These are phyloP conservation scores for Rhopalosiphum padi DNA, from an alignment of 1,140 invertebrate species.

Conservation along the genomic window DNA sequence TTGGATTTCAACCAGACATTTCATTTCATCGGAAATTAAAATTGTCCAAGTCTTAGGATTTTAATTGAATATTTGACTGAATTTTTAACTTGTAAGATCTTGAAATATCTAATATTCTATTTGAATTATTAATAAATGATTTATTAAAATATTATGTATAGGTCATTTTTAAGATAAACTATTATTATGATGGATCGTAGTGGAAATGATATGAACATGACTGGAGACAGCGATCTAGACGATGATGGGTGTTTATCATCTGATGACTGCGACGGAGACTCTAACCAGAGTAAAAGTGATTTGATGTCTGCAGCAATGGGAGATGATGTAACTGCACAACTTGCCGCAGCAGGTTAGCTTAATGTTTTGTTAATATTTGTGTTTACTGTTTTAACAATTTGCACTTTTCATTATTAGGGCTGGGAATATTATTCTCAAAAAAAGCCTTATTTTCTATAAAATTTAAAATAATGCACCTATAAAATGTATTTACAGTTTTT, in stretches of 20 bases:
- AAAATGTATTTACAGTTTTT: too few species aligned
- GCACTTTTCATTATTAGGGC: constrained; percentile 21
- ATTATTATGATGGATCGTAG: constrained; percentile 52
- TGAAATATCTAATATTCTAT: background rate
- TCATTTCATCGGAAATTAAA: background rate
- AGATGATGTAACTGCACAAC: constrained; percentile 93
- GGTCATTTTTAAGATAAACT: background rate
- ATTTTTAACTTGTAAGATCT: constrained; percentile 2
- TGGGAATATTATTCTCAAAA: too few species aligned
- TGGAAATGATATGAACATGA: constrained; percentile 58
- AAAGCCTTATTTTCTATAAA: too few species aligned
- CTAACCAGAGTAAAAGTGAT: constrained; percentile 65
- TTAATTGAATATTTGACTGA: background rate
- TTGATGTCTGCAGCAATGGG: constrained; percentile 82
- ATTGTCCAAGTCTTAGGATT: background rate
- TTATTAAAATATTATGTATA: background rate
- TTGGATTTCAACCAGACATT: background rate
- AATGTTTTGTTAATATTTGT: constrained; percentile 67
- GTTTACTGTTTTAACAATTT: constrained; percentile 60
- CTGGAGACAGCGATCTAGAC: constrained; percentile 66
- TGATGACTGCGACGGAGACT: constrained; percentile 54
- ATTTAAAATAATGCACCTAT: too few species aligned
- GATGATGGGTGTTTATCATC: constrained; percentile 77
- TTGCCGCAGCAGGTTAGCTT: constrained; percentile 88
- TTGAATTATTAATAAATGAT: background rate